These are phyloP conservation scores for Callyntrura sp. DNA, from an alignment of 2,888 invertebrate genomes.

Conservation along the genomic window DNA sequence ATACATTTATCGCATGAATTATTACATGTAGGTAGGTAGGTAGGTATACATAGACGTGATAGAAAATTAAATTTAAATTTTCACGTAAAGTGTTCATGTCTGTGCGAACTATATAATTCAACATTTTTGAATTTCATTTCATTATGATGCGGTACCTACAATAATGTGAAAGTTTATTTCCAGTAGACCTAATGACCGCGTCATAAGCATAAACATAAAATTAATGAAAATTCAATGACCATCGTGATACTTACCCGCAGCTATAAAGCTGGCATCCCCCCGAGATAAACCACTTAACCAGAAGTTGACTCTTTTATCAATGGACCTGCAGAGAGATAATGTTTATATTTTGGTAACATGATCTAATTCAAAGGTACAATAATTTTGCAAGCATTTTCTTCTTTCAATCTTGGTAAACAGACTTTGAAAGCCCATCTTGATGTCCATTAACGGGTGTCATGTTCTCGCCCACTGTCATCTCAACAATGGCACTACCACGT, in stretches of 20 bases:
- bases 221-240: background rate
- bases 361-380: too few relatives aligned
- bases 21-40: background rate
- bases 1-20: background rate
- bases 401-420: too few relatives aligned
- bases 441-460: too few relatives aligned
- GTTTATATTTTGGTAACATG: background rate
- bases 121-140: background rate
- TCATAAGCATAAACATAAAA: slow-evolving; percentile 5
- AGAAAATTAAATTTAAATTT: background rate
- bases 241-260: slow-evolving; percentile 65
- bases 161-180: too few relatives aligned
- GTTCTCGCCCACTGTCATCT: too few relatives aligned
- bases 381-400: too few relatives aligned
- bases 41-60: background rate
- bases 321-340: slow-evolving; percentile 49
- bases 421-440: too few relatives aligned
- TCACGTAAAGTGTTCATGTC: background rate
- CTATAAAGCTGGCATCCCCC: slow-evolving; percentile 69
- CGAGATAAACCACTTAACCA: slow-evolving; percentile 71
- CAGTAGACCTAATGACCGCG: too few relatives aligned
- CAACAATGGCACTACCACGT: too few relatives aligned
- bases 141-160: too few relatives aligned
- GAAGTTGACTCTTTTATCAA: slow-evolving; percentile 74
- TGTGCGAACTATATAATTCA: background rate